These are phyloP conservation scores for Phrynocephalus vlangalii DNA, from an alignment of 2,797 vertebrate genomes.

Conservation along the genomic window DNA sequence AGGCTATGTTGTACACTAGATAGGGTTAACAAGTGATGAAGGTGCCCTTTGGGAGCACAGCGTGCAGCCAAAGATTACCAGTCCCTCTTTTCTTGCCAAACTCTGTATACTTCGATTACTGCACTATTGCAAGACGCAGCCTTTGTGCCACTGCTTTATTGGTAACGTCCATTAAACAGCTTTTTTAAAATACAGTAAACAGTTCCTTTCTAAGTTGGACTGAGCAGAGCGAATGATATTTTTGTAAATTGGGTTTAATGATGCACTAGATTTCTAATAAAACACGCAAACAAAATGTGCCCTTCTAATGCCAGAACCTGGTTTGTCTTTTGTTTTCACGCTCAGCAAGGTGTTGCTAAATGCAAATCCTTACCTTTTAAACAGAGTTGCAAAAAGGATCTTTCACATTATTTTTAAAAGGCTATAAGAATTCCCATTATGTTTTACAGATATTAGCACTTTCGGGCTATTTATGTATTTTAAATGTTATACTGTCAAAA, in stretches of 20 bases:
- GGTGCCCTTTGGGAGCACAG: not conserved
- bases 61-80: not conserved
- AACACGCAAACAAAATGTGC: conserved; percentile 7
- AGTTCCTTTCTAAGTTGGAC: conserved; percentile 51
- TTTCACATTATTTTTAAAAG: conserved; percentile 69
- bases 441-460: conserved; percentile 80
- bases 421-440: conserved; percentile 67
- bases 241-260: conserved; percentile 40
- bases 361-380: conserved; percentile 58
- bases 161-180: conserved; percentile 45
- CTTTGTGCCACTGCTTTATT: conserved; percentile 50
- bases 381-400: conserved; percentile 65
- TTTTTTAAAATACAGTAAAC: not conserved
- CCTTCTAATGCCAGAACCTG: conserved; percentile 29
- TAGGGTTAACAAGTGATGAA: not conserved
- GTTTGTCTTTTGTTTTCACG: conserved; percentile 63
- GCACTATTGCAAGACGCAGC: conserved; percentile 52
- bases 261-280: conserved; percentile 43
- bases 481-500: conserved; percentile 76
- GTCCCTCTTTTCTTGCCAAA: not conserved
- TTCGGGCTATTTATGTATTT: conserved; percentile 75
- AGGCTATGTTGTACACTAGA: no score
- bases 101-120: conserved; percentile 59
- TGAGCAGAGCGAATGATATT: conserved; percentile 43
- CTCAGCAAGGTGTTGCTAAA: conserved; percentile 63